A percentile compares a stretch with the other conserved stretches of the same genome.
These are phyloP conservation scores for Drosophila putrida DNA, from an alignment of 2,888 invertebrate genomes.

Conservation along the genomic window DNA sequence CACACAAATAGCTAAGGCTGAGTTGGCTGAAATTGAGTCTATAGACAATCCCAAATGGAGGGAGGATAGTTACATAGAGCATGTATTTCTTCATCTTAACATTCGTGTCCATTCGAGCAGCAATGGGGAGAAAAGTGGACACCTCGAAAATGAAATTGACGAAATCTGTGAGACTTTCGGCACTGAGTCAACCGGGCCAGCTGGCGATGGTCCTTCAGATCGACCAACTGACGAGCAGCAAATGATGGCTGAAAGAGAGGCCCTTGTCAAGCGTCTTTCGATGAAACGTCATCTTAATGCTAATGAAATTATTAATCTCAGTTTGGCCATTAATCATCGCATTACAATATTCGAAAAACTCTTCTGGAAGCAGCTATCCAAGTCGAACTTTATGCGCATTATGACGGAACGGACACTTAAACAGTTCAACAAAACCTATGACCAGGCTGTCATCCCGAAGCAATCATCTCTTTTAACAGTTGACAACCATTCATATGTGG, in stretches of 20 bases:
- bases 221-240: conserved; percentile 31
- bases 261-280: conserved; percentile 46
- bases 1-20: conserved; percentile 74
- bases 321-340: conserved; percentile 71
- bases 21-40: conserved; percentile 52
- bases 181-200: background rate
- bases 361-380: conserved; percentile 80
- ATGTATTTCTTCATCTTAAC: conserved; percentile 76
- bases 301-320: conserved; percentile 70
- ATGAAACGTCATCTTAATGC: conserved; percentile 52
- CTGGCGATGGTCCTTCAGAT: background rate
- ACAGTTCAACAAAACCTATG: conserved; percentile 60
- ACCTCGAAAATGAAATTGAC: conserved; percentile 36
- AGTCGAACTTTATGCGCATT: conserved; percentile 77
- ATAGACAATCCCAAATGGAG: conserved; percentile 83
- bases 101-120: conserved; percentile 40
- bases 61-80: conserved; percentile 76
- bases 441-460: conserved; percentile 53
- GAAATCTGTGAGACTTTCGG: conserved; percentile 39
- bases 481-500: conserved; percentile 11
- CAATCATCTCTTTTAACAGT: background rate
- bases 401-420: conserved; percentile 46
- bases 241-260: conserved; percentile 38
- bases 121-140: background rate
- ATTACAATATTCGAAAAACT: conserved; percentile 81